Conservation (phyloP, 1,140 invertebrate species). For the Pseudobourletiella spinata region DNA sequence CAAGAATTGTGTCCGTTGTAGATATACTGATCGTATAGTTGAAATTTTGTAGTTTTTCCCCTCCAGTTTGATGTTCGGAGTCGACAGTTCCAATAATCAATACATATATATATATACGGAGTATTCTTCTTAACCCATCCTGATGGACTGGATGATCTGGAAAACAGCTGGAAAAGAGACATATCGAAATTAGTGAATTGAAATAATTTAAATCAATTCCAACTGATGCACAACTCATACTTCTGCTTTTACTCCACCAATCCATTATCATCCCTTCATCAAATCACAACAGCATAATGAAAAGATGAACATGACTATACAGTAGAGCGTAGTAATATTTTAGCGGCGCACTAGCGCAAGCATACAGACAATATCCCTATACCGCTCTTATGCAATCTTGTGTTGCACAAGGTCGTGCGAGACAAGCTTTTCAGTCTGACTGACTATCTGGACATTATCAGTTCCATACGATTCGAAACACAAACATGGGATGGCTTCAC, state of each 20-base stretch:
- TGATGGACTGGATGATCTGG: slow-evolving; percentile 91
- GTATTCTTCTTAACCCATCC: slow-evolving; percentile 64
- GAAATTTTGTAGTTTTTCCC: neutral
- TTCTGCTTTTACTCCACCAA: neutral
- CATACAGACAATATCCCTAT: too few species aligned
- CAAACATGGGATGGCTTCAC: too few species aligned
- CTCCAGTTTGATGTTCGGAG: neutral
- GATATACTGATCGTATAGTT: neutral
- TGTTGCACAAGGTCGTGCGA: too few species aligned
- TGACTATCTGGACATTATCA: too few species aligned
- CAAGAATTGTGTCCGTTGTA: neutral
- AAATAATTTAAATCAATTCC: neutral
- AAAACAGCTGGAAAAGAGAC: slow-evolving; percentile 65
- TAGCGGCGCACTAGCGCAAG: too few species aligned
- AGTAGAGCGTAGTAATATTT: neutral
- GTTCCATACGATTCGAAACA: too few species aligned
- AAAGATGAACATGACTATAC: too few species aligned
- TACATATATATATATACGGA: neutral
- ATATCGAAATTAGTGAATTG: slow-evolving; percentile 13
- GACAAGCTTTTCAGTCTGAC: too few species aligned
- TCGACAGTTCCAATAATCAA: neutral
- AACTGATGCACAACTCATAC: neutral
- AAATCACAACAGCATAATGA: too few species aligned
- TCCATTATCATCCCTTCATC: neutral
- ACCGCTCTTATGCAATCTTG: too few species aligned